Percentiles rank a stretch among this genome's conserved stretches.
Evolutionary conservation across 1,140 invertebrate species (phyloP).

Genomic region (Whitmania pigra): DNA sequence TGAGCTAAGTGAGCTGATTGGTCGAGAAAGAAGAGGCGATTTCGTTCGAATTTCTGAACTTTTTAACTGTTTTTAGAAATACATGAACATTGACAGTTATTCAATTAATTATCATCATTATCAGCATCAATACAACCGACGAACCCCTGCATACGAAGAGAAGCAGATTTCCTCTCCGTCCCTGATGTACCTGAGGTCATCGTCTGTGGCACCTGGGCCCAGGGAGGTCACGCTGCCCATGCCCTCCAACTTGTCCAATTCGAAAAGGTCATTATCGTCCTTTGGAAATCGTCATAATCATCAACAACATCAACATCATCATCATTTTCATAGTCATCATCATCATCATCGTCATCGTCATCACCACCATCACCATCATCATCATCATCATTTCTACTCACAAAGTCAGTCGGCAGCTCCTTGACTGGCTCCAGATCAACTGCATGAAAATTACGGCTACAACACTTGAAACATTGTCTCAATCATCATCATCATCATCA

Average conservation of each 20-base stretch:
- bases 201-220: not conserved
- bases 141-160: too few relatives aligned
- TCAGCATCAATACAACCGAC: too few relatives aligned
- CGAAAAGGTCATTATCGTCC: constrained; percentile 3
- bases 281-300: not conserved
- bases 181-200: constrained; percentile 3
- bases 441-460: too few relatives aligned
- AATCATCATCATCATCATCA: too few relatives aligned
- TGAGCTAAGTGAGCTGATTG: too few relatives aligned
- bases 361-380: not conserved
- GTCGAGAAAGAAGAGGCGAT: too few relatives aligned
- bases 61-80: too few relatives aligned
- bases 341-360: not conserved
- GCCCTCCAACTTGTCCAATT: not conserved
- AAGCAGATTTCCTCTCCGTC: too few relatives aligned
- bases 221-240: not conserved
- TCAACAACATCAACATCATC: not conserved
- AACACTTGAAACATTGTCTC: too few relatives aligned
- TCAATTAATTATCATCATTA: too few relatives aligned
- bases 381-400: not conserved
- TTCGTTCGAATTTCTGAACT: too few relatives aligned
- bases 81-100: too few relatives aligned
- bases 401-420: not conserved
- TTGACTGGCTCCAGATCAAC: not conserved
- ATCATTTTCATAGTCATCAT: not conserved